Base-by-base conservation (phyloP, 1,140 invertebrate genomes). In the Drosophila lini region DNA sequence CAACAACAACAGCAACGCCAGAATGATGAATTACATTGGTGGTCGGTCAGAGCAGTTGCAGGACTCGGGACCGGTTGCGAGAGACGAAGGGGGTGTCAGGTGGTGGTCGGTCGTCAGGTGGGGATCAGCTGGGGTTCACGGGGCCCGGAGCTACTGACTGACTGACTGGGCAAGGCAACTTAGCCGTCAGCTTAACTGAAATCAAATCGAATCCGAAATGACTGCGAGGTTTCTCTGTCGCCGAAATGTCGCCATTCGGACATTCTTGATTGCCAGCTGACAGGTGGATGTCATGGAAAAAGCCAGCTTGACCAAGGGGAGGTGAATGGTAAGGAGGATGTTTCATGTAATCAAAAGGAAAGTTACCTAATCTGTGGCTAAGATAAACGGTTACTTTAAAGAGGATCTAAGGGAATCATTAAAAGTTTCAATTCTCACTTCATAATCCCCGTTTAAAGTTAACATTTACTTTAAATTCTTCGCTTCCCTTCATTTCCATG, bases 191-290 rank as follows among this genome's bases (percentile, higher is more conserved):
- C 36, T 50, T 42, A 75, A 64, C 70, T 64, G 50, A 74, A 74
- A 53, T 64, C 45, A 31, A 63, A 64, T 62, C 59, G 44, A 74
- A 56, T 50, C 67, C 69, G 38, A 71, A 16, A 19, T 22, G 52
- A 55, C 52, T 55, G 13, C 45, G 56, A 47, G 56, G 38, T 69
- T 69, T 61, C 47, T 48, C 58, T 42, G 48, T 63, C 58, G 69
- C 69, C 59, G 55, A 74, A 74, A 76, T 62, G 71, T 80, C 73
- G 73, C 62, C 74, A 40, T 38, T 69, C 62, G 74, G 80, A 82
- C 83, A 88, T 77, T 88, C 85, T 83, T 88, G 76, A 83, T 83
- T 88, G 80, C 67, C 83, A 88, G 76, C 55, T 82, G 79, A 81
- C 79, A 75, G 68, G 45, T 79, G 67, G 67, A 67, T 52, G 63